Conservation (phyloP, 2,797 vertebrate genomes). For the Spinus olivaceus region DNA sequence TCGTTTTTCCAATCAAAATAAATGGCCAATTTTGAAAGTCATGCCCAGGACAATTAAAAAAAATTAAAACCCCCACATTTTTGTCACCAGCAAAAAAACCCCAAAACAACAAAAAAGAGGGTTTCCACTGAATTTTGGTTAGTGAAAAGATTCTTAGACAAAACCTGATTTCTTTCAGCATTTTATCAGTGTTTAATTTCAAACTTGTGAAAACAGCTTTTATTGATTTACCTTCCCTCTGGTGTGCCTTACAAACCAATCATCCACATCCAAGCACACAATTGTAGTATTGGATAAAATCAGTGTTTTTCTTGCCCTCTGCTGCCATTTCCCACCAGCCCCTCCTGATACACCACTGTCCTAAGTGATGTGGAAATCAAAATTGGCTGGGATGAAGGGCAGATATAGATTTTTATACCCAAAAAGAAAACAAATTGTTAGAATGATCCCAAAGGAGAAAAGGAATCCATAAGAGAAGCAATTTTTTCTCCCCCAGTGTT, state of each 20-base stretch:
- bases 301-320: neutral
- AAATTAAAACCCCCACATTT: neutral
- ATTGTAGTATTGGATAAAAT: neutral
- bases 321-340: neutral
- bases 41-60: neutral
- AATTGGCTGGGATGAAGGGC: neutral
- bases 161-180: neutral
- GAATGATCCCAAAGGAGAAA: neutral
- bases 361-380: neutral
- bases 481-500: neutral
- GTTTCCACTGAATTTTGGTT: neutral
- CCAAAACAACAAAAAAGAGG: neutral
- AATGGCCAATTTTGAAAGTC: neutral
- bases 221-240: neutral
- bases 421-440: neutral
- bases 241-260: neutral
- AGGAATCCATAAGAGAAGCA: neutral
- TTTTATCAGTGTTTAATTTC: neutral
- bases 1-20: neutral
- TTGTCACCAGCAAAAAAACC: neutral
- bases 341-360: neutral
- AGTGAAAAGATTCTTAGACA: neutral
- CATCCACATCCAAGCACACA: neutral
- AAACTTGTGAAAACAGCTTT: neutral
- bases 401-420: neutral